Evolutionary conservation across 2,113 vertebrate species (phyloP).

Genomic region (Myodes glareolus): DNA sequence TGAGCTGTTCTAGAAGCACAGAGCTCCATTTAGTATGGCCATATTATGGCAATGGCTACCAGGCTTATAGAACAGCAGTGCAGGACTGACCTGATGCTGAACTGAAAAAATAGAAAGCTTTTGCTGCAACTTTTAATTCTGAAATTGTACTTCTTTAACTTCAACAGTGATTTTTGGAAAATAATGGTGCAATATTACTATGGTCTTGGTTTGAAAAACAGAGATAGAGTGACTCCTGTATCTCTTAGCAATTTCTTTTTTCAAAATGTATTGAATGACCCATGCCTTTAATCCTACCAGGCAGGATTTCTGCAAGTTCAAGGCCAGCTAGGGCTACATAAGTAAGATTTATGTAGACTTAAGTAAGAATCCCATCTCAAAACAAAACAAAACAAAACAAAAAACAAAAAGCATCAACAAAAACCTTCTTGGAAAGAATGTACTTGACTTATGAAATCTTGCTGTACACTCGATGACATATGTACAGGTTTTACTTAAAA

Average conservation of each 20-base stretch:
- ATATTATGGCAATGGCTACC: not conserved
- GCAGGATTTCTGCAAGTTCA: too few relatives aligned
- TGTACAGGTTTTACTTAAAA: not conserved
- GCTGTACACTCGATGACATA: not conserved
- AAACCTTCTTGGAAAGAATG: not conserved
- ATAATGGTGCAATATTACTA: not conserved
- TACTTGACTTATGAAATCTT: slow-evolving; percentile 9
- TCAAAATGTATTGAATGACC: not conserved
- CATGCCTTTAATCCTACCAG: not conserved
- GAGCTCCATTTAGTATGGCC: too few relatives aligned
- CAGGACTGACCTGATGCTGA: not conserved
- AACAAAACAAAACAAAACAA: not conserved
- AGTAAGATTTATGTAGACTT: too few relatives aligned
- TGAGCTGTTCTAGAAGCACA: not conserved
- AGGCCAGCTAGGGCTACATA: too few relatives aligned
- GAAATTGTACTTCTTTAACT: not conserved
- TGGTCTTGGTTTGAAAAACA: not conserved
- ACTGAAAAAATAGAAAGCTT: not conserved
- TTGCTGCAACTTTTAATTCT: not conserved
- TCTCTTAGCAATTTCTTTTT: not conserved
- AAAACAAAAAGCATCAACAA: not conserved
- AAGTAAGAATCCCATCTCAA: not conserved
- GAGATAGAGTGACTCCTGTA: not conserved
- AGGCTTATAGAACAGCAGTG: not conserved
- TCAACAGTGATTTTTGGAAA: not conserved